Evolutionary conservation across 2,797 vertebrate species (phyloP).

Genomic region (Arctocebus calabarensis): DNA sequence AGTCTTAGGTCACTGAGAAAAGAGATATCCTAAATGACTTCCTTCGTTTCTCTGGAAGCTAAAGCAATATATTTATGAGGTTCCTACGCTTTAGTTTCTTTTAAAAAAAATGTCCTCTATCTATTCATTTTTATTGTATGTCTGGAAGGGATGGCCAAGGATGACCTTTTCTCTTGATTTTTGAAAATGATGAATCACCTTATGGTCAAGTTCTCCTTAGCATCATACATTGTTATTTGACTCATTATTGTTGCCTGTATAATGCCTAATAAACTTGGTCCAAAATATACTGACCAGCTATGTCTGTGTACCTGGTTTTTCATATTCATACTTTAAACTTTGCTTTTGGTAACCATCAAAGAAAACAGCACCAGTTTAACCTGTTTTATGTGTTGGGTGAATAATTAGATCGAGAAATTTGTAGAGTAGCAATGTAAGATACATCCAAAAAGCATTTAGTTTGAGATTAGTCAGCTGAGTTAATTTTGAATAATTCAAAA

Average conservation of each 20-base stretch:
- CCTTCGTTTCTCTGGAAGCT: background rate
- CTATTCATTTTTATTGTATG: background rate
- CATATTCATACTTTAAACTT: background rate
- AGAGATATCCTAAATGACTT: constrained; percentile 25
- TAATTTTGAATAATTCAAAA: constrained; percentile 25
- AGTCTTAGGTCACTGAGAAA: constrained; percentile 11
- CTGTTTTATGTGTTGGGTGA: background rate
- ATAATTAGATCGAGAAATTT: background rate
- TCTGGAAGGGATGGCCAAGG: background rate
- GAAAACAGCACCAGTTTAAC: background rate
- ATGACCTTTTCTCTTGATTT: background rate
- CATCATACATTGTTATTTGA: background rate
- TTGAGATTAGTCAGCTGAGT: constrained; percentile 5
- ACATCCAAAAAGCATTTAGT: background rate
- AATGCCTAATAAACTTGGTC: too few relatives aligned
- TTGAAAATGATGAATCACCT: background rate
- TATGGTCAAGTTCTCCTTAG: background rate
- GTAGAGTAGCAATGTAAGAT: background rate
- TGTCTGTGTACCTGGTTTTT: background rate
- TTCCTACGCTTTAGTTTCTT: background rate
- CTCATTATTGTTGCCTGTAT: background rate
- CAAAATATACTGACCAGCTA: background rate
- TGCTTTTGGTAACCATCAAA: background rate
- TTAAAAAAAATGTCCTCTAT: background rate
- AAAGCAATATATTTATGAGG: constrained; percentile 15